Conservation (phyloP, 2,797 vertebrate species). For the Periparus ater region DNA sequence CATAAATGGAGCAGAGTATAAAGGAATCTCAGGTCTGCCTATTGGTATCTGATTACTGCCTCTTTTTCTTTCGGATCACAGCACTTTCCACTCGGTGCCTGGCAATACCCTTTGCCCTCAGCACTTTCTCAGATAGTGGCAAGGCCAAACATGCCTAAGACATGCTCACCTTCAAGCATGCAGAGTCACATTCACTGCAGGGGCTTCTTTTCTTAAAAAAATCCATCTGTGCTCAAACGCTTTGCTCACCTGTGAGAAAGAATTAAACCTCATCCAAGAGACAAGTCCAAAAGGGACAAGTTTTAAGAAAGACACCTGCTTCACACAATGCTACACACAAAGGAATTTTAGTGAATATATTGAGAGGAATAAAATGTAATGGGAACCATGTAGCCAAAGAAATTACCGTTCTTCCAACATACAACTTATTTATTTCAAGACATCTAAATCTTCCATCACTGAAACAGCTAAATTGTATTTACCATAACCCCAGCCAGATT, state of each 20-base stretch:
- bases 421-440: not conserved
- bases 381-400: not conserved
- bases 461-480: not conserved
- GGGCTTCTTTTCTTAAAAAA: not conserved
- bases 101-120: not conserved
- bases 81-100: not conserved
- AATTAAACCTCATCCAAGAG: not conserved
- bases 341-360: not conserved
- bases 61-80: not conserved
- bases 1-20: fast-evolving
- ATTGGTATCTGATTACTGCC: not conserved
- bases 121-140: not conserved
- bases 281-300: not conserved
- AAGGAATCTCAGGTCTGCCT: not conserved
- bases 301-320: not conserved
- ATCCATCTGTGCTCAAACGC: not conserved
- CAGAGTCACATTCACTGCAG: not conserved
- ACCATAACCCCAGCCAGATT: fast-evolving
- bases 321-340: too few species aligned
- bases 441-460: not conserved
- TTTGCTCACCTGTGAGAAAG: not conserved
- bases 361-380: not conserved
- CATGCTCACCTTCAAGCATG: not conserved
- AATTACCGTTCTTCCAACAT: not conserved
- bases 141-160: not conserved